phyloP scores from a whole-genome alignment of 2,888 invertebrate genomes.

The Pocota personata region DNA sequence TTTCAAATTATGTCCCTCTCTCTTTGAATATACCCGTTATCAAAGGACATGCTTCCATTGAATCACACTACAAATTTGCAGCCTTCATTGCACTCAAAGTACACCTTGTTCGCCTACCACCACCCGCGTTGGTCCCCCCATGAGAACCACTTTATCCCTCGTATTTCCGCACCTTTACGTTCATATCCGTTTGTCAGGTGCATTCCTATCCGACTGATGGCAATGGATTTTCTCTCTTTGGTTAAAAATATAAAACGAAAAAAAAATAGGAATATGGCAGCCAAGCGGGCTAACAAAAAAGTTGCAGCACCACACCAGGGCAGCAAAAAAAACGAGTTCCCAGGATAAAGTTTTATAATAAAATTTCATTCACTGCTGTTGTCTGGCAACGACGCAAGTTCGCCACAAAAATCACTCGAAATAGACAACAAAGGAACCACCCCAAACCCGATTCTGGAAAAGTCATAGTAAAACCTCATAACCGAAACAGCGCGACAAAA shows the following conservation, averaged over 20 bases:
- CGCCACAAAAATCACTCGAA: constrained; percentile 61
- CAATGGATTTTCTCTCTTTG: constrained; percentile 38
- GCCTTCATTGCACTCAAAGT: constrained; percentile 51
- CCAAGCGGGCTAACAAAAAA: constrained; percentile 17
- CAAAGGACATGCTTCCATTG: constrained; percentile 38
- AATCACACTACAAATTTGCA: constrained; percentile 54
- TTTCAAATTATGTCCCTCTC: constrained; percentile 45
- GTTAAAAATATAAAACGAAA: constrained; percentile 33
- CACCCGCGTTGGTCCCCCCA: not conserved
- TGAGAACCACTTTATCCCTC: constrained; percentile 41
- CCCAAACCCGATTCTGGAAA: constrained; percentile 41
- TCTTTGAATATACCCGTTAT: not conserved
- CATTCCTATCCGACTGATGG: constrained; percentile 32
- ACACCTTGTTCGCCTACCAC: not conserved
- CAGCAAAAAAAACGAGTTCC: constrained; percentile 13
- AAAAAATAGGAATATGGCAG: constrained; percentile 31
- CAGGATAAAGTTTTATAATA: constrained; percentile 68
- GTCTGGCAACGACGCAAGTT: constrained; percentile 67
- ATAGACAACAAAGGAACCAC: not conserved
- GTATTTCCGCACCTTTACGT: constrained; percentile 57
- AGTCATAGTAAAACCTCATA: constrained; percentile 61
- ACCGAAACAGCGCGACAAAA: constrained; percentile 58
- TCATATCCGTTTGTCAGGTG: constrained; percentile 67
- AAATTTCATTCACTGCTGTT: constrained; percentile 70
- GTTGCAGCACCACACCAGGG: not conserved